Evolutionary conservation across 35 echinoderm and acorn worm genomes (phyloP).

Genomic region (Apostichopus californicus): DNA sequence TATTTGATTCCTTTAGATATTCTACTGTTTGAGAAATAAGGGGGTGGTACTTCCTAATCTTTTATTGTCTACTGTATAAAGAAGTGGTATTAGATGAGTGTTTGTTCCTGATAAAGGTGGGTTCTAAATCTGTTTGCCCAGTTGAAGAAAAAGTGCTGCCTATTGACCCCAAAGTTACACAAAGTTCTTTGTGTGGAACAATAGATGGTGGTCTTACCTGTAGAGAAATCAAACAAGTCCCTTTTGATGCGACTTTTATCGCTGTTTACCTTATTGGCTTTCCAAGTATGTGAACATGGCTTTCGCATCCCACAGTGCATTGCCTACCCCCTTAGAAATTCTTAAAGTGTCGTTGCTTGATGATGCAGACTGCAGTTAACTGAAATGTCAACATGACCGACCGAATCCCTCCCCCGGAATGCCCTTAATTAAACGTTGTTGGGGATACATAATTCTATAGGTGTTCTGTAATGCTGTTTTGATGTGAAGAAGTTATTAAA

Average conservation of each 20-base stretch:
- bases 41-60: conserved; percentile 20
- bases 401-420: no score
- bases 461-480: no score
- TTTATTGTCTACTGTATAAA: conserved; percentile 35
- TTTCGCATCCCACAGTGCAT: background rate
- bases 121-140: conserved; percentile 18
- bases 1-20: background rate
- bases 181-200: conserved; percentile 1
- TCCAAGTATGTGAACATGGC: background rate
- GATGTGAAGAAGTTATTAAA: no score
- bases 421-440: no score
- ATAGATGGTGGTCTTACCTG: background rate
- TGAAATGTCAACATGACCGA: no score
- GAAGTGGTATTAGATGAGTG: background rate
- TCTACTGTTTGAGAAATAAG: background rate
- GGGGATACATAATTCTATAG: no score
- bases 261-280: background rate
- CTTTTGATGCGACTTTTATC: conserved; percentile 1
- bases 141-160: conserved; percentile 13
- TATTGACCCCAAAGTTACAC: conserved; percentile 17
- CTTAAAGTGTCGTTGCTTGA: background rate
- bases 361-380: background rate
- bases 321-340: background rate
- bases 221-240: background rate
- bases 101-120: conserved; percentile 9